Conservation (phyloP, 2,113 vertebrate species). For the Uropsilus gracilis region DNA sequence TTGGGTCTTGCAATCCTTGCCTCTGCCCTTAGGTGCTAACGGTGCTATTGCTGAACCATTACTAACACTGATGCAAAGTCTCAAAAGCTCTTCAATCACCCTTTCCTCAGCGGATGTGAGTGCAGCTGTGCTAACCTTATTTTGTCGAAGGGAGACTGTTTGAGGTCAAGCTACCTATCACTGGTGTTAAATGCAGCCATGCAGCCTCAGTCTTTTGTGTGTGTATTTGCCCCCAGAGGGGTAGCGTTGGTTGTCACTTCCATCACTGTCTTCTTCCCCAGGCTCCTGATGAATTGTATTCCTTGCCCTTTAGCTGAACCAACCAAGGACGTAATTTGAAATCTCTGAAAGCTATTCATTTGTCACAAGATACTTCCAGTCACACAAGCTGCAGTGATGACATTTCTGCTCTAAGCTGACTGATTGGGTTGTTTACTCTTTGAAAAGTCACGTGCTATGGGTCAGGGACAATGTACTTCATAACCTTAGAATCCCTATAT, state of each 20-base stretch:
- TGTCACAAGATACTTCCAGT: constrained; percentile 56
- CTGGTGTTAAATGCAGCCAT: background rate
- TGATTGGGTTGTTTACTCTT: constrained; percentile 40
- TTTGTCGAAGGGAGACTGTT: constrained; percentile 29
- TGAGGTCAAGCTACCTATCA: background rate
- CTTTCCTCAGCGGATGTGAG: background rate
- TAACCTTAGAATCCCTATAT: constrained; percentile 27
- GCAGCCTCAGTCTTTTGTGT: background rate
- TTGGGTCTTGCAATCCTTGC: background rate
- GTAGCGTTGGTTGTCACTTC: background rate
- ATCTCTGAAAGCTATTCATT: constrained; percentile 40
- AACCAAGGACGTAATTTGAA: constrained; percentile 61
- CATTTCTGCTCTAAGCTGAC: constrained; percentile 37
- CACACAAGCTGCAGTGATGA: background rate
- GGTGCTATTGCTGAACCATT: background rate
- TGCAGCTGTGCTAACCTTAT: background rate
- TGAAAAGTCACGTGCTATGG: background rate
- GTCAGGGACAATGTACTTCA: background rate
- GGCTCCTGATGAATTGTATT: constrained; percentile 15
- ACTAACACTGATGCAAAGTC: background rate
- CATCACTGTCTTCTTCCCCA: background rate
- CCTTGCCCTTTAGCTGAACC: constrained; percentile 46
- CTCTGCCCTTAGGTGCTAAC: background rate
- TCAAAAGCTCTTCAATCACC: background rate
- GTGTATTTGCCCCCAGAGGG: background rate